These are phyloP conservation scores for Ganaspis brasiliensis DNA, from an alignment of 2,888 invertebrate genomes.

Conservation along the genomic window DNA sequence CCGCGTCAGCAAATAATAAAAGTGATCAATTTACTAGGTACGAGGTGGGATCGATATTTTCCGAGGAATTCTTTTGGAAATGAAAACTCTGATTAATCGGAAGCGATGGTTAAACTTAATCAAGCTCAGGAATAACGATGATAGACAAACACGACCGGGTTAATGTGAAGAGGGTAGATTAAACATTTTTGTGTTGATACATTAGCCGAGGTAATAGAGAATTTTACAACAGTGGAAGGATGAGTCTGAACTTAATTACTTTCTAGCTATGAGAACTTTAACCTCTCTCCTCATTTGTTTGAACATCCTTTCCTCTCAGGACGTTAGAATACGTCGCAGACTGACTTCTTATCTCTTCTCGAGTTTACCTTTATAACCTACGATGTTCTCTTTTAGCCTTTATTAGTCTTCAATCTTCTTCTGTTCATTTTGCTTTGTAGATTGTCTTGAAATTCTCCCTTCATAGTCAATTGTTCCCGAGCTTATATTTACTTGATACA, in stretches of 20 bases:
- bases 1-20: conserved; percentile 13
- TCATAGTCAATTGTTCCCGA: not conserved
- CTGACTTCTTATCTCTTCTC: conserved; percentile 40
- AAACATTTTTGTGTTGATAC: conserved; percentile 67
- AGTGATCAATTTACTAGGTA: not conserved
- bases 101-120: not conserved
- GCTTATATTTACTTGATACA: not conserved
- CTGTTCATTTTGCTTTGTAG: conserved; percentile 18
- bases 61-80: not conserved
- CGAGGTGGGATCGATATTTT: not conserved
- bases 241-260: conserved; percentile 66
- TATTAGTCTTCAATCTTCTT: conserved; percentile 65
- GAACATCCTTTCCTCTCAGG: conserved; percentile 54
- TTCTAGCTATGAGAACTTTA: conserved; percentile 63
- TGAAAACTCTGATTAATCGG: not conserved
- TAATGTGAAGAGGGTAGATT: conserved; percentile 58
- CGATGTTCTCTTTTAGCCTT: conserved; percentile 60
- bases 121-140: not conserved
- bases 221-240: conserved; percentile 61
- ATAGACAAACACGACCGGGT: not conserved
- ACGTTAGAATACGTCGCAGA: conserved; percentile 25
- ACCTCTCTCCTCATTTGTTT: conserved; percentile 63
- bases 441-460: not conserved
- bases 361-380: conserved; percentile 58
- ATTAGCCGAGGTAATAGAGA: conserved; percentile 67